These are phyloP conservation scores for Odontocolon sp. DNA, from an alignment of 2,888 invertebrate species.

Conservation along the genomic window DNA sequence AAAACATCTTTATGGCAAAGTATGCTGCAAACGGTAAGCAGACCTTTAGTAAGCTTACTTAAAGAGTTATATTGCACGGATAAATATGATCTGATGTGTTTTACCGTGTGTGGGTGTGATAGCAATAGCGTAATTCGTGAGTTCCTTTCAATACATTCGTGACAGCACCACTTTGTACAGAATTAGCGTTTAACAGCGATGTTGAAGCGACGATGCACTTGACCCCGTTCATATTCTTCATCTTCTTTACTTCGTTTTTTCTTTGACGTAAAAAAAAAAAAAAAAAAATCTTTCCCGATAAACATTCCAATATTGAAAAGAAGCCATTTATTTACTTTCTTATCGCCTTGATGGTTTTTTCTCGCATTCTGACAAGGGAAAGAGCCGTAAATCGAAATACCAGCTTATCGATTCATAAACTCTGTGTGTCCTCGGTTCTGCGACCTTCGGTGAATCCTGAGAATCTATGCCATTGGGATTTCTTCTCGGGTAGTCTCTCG, in stretches of 20 bases:
- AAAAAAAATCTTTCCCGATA: too few species aligned
- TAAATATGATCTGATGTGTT: constrained; percentile 28
- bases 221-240: constrained; percentile 65
- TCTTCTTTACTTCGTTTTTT: constrained; percentile 13
- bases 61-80: background rate
- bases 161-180: constrained; percentile 51
- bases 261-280: too few species aligned
- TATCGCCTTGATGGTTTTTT: too few species aligned
- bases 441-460: background rate
- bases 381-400: too few species aligned
- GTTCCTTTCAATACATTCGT: constrained; percentile 68
- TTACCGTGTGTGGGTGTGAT: constrained; percentile 59
- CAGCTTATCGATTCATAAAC: too few species aligned
- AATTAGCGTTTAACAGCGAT: constrained; percentile 54
- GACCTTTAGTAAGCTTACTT: background rate
- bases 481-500: background rate
- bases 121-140: constrained; percentile 68
- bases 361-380: too few species aligned
- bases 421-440: too few species aligned
- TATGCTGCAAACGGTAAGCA: background rate
- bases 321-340: too few species aligned
- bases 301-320: too few species aligned
- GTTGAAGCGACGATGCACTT: constrained; percentile 66
- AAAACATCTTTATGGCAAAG: too few species aligned
- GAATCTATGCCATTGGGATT: background rate